These are phyloP conservation scores for Puffinus mauretanicus DNA, from an alignment of 2,113 vertebrate species.

Conservation along the genomic window DNA sequence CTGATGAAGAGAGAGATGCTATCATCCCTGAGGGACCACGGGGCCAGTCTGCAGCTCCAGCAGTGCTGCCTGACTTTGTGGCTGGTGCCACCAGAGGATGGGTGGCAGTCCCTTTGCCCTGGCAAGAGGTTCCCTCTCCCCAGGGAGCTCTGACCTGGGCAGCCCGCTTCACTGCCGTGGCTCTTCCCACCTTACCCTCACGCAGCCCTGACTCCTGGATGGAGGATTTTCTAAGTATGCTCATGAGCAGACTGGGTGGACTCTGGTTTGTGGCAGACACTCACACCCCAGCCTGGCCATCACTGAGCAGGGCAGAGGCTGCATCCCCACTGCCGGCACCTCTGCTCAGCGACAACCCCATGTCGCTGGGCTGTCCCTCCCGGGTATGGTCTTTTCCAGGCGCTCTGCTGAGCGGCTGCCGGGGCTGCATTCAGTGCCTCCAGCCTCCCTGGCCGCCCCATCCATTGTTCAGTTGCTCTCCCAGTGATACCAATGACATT, in stretches of 20 bases:
- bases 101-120: not conserved
- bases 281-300: not conserved
- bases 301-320: not conserved
- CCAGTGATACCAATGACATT: not conserved
- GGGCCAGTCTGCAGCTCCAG: not conserved
- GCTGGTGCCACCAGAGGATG: not conserved
- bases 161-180: accelerated
- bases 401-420: not conserved
- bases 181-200: not conserved
- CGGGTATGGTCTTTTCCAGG: not conserved
- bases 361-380: not conserved
- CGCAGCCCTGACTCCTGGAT: not conserved
- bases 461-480: not conserved
- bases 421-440: not conserved
- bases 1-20: not conserved
- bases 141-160: not conserved
- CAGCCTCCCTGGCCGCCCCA: not conserved
- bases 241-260: not conserved
- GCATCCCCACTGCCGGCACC: accelerated
- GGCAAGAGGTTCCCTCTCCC: not conserved
- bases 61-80: not conserved
- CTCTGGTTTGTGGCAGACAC: not conserved
- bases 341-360: not conserved
- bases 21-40: not conserved
- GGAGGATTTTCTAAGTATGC: not conserved